Evolutionary conservation across 2,888 invertebrate genomes (phyloP).

Genomic region (Cryptus viduatorius): DNA sequence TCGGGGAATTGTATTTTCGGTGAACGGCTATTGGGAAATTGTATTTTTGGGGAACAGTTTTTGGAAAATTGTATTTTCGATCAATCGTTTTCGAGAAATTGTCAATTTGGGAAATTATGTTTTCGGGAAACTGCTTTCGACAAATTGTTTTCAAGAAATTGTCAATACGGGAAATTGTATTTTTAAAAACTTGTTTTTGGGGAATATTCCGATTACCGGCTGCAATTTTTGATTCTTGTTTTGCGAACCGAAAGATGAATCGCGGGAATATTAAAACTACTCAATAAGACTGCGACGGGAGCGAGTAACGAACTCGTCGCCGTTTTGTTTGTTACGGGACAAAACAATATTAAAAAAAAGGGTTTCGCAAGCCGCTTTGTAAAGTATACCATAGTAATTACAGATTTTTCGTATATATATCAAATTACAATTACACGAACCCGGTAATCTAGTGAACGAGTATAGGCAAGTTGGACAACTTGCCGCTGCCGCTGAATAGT

Average conservation of each 20-base stretch:
- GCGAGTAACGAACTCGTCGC: neutral
- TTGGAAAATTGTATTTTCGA: too few species aligned
- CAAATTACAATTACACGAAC: slow-evolving; percentile 58
- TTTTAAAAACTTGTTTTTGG: too few species aligned
- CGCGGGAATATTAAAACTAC: slow-evolving; percentile 1
- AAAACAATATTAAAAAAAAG: slow-evolving; percentile 26
- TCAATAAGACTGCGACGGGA: neutral
- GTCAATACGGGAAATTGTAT: too few species aligned
- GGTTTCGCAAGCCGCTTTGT: slow-evolving; percentile 32
- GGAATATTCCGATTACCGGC: too few species aligned
- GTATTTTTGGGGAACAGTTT: too few species aligned
- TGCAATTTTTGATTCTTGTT: too few species aligned
- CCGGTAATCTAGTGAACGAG: slow-evolving; percentile 64
- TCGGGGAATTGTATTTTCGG: too few species aligned
- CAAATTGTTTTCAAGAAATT: too few species aligned
- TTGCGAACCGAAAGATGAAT: neutral
- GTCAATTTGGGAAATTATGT: too few species aligned
- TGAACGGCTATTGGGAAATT: too few species aligned
- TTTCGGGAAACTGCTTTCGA: too few species aligned
- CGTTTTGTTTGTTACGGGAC: slow-evolving; percentile 4
- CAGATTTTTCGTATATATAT: slow-evolving; percentile 67
- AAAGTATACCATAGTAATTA: slow-evolving; percentile 64
- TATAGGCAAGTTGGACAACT: slow-evolving; percentile 68
- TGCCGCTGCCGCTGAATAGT: slow-evolving; percentile 39
- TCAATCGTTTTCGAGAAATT: too few species aligned